phyloP scores from a whole-genome alignment of 2,888 invertebrate species.

The Mesopsocus fuscifrons region DNA sequence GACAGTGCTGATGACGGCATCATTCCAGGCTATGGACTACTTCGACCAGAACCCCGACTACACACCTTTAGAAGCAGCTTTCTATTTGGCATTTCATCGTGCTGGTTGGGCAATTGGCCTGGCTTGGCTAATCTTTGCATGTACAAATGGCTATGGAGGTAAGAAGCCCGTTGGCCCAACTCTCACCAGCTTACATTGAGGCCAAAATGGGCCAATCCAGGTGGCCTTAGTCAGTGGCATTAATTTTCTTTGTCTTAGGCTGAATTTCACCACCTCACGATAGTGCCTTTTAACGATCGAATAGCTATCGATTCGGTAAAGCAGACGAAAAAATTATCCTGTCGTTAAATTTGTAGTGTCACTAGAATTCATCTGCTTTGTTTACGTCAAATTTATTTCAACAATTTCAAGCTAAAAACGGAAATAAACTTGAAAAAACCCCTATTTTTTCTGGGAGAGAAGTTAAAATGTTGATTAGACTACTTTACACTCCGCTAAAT shows the following conservation, averaged over 20 bases:
- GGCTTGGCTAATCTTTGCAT: conserved; percentile 30
- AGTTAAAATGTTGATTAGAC: too few relatives aligned
- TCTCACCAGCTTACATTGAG: too few relatives aligned
- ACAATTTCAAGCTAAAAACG: too few relatives aligned
- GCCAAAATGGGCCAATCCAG: not conserved
- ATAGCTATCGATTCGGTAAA: not conserved
- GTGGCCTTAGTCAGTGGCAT: not conserved
- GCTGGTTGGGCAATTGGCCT: conserved; percentile 28
- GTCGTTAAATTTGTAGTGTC: not conserved
- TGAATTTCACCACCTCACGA: not conserved
- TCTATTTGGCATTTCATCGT: conserved; percentile 23
- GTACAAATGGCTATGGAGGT: conserved; percentile 31
- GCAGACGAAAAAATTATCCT: not conserved
- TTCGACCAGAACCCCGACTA: conserved; percentile 13
- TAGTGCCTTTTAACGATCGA: too few relatives aligned
- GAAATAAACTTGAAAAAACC: too few relatives aligned
- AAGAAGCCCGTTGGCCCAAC: too few relatives aligned
- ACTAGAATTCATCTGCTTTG: too few relatives aligned
- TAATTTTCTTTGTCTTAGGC: not conserved
- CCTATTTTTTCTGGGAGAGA: too few relatives aligned
- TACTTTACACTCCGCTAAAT: too few relatives aligned
- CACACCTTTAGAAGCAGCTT: conserved; percentile 22
- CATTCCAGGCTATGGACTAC: not conserved
- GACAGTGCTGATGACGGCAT: not conserved
- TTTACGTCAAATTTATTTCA: too few relatives aligned